These are phyloP conservation scores for Muraenolepis orangiensis DNA, from an alignment of 2,797 vertebrate genomes.

Conservation along the genomic window DNA sequence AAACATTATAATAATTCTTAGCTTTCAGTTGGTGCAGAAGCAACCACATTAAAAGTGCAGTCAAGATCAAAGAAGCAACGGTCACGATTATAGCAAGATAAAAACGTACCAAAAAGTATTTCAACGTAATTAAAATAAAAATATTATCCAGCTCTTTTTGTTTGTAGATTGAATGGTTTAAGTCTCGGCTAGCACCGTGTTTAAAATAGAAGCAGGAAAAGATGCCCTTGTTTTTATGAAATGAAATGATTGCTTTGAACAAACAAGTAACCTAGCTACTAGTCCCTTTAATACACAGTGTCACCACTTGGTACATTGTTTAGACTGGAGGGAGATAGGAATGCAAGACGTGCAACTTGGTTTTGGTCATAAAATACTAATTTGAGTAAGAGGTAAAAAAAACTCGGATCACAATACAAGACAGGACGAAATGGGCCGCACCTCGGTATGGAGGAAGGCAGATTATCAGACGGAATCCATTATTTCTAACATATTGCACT, in stretches of 20 bases:
- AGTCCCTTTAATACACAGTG: conserved; percentile 25
- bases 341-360: conserved; percentile 1
- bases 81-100: conserved; percentile 20
- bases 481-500: conserved; percentile 53
- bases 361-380: conserved; percentile 1
- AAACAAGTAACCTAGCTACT: neutral
- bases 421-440: neutral
- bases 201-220: neutral
- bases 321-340: neutral
- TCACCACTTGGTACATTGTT: neutral
- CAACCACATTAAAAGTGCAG: conserved; percentile 33
- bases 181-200: conserved; percentile 18
- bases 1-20: neutral
- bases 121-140: conserved; percentile 16
- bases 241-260: neutral
- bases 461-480: conserved; percentile 25
- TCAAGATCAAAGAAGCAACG: conserved; percentile 25
- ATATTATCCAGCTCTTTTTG: neutral
- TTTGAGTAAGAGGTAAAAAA: conserved; percentile 19
- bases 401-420: conserved; percentile 17
- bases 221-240: neutral
- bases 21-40: conserved; percentile 33
- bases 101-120: neutral
- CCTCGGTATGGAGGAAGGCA: conserved; percentile 18
- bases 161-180: conserved; percentile 9